phyloP scores from a whole-genome alignment of 1,140 invertebrate species.

The Onthophagus taurus region DNA sequence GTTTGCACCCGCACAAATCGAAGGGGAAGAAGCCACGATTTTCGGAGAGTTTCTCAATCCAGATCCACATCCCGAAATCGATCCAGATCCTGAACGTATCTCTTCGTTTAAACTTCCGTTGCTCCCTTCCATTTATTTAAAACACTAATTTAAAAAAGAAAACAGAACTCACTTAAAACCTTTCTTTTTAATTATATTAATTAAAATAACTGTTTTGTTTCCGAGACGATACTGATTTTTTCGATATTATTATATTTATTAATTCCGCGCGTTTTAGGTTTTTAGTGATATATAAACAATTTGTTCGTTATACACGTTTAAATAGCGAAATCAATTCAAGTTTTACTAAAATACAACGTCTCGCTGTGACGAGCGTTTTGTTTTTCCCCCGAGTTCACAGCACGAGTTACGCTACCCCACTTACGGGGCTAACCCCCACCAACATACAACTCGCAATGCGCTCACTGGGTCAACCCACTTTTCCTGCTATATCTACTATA shows the following conservation, averaged over 20 bases:
- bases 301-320: neutral
- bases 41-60: slow-evolving; percentile 33
- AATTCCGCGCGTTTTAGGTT: neutral
- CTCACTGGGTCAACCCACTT: no score
- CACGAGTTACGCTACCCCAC: slow-evolving; percentile 13
- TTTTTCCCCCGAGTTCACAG: slow-evolving; percentile 8
- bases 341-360: neutral
- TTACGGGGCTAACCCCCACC: slow-evolving; percentile 12
- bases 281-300: neutral
- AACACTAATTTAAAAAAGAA: slow-evolving; percentile 6
- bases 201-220: no score
- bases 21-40: slow-evolving; percentile 19
- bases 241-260: neutral
- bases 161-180: no score
- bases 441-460: no score
- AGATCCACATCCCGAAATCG: slow-evolving; percentile 13
- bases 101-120: slow-evolving; percentile 8
- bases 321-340: neutral
- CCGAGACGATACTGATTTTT: neutral
- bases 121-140: slow-evolving; percentile 11
- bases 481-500: no score
- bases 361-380: slow-evolving; percentile 6
- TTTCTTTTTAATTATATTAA: no score
- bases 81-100: slow-evolving; percentile 9
- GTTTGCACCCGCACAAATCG: slow-evolving; percentile 6